Evolutionary conservation across 2,113 vertebrate species (phyloP).

Genomic region (Burhinus oedicnemus): DNA sequence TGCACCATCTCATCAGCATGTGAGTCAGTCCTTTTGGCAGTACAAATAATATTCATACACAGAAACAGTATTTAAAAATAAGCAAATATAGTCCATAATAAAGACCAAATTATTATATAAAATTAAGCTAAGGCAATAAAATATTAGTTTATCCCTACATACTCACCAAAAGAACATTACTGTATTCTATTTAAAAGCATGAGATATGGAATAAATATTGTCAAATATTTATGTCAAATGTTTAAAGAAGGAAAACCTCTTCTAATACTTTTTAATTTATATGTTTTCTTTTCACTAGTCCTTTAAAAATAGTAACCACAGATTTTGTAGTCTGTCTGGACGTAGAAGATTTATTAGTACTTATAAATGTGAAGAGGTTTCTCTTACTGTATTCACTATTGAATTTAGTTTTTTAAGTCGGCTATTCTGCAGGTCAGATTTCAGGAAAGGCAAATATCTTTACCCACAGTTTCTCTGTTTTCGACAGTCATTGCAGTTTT

Average conservation of each 20-base stretch:
- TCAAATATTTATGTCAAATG: constrained; percentile 19
- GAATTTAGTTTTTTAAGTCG: neutral
- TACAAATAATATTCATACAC: neutral
- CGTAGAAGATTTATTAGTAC: neutral
- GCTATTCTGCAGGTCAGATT: neutral
- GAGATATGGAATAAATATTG: neutral
- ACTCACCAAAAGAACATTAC: neutral
- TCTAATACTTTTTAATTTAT: constrained; percentile 8
- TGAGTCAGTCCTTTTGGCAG: neutral
- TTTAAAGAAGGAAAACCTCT: constrained; percentile 9
- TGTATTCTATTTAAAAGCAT: neutral
- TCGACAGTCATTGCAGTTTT: neutral
- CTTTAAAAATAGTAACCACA: constrained; percentile 32
- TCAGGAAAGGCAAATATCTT: constrained; percentile 39
- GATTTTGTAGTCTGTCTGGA: neutral
- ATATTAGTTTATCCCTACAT: neutral
- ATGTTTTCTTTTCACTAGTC: neutral
- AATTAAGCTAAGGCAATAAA: neutral
- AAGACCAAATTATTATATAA: neutral
- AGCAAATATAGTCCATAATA: neutral
- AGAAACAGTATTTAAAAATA: neutral
- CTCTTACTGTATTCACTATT: neutral
- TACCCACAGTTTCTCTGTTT: constrained; percentile 27
- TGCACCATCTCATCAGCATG: neutral
- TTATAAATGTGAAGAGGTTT: constrained; percentile 25